Evolutionary conservation across 2,113 vertebrate species (phyloP), one percentile per base, ranked within the genome.

Genomic region (Forbesichthys agassizii): DNA sequence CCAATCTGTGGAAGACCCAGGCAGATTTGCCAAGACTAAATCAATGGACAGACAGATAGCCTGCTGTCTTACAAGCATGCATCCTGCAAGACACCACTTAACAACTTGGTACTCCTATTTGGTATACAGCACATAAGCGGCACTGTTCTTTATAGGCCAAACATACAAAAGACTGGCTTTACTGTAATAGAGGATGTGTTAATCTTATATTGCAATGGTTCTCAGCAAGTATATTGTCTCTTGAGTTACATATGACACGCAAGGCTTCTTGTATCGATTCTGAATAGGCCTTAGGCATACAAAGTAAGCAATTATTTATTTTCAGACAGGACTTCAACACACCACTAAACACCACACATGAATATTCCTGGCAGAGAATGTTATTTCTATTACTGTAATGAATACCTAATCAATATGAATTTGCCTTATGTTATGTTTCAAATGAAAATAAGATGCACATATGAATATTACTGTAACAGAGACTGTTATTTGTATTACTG

Each of bases 1-100:
- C 88, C 71, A 96, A 82, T 86, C 97, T 98, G 84, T 59, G 63
- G 61, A 61, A 54, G 63, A 69, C 63, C 48, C 3, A 36, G 51
- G 52, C 46, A 71, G 33, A 60, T 53, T 53, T 53, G 14, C 5
- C 14, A 13, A 0, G 54, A 59, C 16, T 20, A 52, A 69, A 66
- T 64, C 14, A 27, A 55, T 48, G 1, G 12, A 6, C 48, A 13
- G 13, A 18, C 57, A 42, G 18, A 7, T n/a, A 14, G 13, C n/a
- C 7, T 13, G 13, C 13, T 54, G 52, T 16, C 13, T 3, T 42
- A 42, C 36, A 5, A 8, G 36, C 36, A 6, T 42, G 36, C 36
- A 42, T 8, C 36, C 36, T 27, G 27, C 27, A 27, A 27, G 27
- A 27, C 27, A 42, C 7, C 36, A 42, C 6, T 54, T 14, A n/a